These are phyloP conservation scores for Drosophila bipectinata DNA, from an alignment of 1,140 invertebrate species.

Conservation along the genomic window DNA sequence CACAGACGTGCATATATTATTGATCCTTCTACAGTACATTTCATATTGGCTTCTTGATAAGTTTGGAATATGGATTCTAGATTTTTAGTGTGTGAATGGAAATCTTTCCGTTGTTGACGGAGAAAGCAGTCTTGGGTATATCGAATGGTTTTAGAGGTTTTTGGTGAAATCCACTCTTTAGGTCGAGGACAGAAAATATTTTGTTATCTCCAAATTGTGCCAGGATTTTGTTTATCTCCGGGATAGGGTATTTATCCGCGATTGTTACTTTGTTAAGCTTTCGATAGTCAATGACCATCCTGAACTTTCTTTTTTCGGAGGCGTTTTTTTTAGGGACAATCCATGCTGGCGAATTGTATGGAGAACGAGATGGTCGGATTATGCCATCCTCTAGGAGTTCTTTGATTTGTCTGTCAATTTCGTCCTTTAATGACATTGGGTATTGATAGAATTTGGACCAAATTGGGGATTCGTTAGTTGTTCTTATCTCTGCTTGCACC, in stretches of 20 bases:
- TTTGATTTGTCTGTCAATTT: neutral
- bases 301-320: neutral
- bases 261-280: constrained; percentile 3
- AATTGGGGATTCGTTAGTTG: neutral
- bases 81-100: neutral
- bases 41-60: neutral
- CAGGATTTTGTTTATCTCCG: neutral
- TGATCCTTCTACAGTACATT: neutral
- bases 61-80: neutral
- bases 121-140: neutral
- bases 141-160: neutral
- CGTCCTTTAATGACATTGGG: neutral
- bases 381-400: neutral
- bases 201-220: constrained; percentile 15
- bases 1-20: no score
- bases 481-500: neutral
- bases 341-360: neutral
- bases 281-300: neutral
- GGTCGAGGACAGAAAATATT: constrained; percentile 12
- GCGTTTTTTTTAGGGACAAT: neutral
- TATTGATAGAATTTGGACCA: neutral
- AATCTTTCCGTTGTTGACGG: neutral
- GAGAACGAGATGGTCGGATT: neutral
- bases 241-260: constrained; percentile 2
- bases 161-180: constrained; percentile 1